These are phyloP conservation scores for Sinotaia quadrata DNA, from an alignment of 2,888 invertebrate species.

Conservation along the genomic window DNA sequence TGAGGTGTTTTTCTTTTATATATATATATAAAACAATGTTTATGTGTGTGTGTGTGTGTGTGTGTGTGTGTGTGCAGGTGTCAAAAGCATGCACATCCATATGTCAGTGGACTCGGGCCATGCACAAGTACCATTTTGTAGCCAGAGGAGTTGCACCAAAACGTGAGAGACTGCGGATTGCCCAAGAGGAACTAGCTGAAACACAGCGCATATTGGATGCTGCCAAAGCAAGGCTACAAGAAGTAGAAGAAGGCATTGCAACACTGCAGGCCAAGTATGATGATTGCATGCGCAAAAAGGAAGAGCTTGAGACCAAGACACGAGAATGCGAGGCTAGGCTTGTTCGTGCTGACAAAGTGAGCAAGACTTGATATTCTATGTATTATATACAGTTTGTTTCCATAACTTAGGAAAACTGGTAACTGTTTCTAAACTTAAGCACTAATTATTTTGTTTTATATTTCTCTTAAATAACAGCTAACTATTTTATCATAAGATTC, in stretches of 20 bases:
- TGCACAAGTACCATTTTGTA: conserved; percentile 73
- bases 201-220: conserved; percentile 68
- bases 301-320: conserved; percentile 71
- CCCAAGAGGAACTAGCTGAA: conserved; percentile 69
- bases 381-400: too few species aligned
- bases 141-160: conserved; percentile 72
- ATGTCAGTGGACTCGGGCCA: conserved; percentile 83
- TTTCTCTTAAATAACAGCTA: too few species aligned
- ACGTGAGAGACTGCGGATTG: conserved; percentile 67
- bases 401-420: too few species aligned
- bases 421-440: too few species aligned
- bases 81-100: conserved; percentile 86
- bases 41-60: neutral
- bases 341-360: conserved; percentile 72
- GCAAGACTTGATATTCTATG: too few species aligned
- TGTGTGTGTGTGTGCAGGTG: conserved; percentile 73
- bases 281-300: conserved; percentile 71
- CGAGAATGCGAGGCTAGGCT: conserved; percentile 71
- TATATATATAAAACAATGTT: neutral
- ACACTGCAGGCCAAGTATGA: conserved; percentile 72
- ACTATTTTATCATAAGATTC: too few species aligned
- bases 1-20: too few species aligned
- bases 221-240: conserved; percentile 67
- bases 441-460: too few species aligned
- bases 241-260: conserved; percentile 71